phyloP scores from a whole-genome alignment of 2,113 vertebrate species.

The Pristiophorus japonicus region DNA sequence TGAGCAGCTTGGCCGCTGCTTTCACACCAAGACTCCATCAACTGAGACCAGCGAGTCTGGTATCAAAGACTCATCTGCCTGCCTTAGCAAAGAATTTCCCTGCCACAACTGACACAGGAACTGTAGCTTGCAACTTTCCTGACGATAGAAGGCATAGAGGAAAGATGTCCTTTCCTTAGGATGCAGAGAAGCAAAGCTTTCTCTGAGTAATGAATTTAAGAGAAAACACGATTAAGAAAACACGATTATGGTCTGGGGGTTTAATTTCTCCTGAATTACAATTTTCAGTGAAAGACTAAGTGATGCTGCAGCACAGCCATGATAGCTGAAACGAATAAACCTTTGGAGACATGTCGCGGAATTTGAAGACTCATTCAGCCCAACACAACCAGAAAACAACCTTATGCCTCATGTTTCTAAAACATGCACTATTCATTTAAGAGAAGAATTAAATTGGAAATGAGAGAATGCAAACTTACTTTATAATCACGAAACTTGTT shows the following conservation, averaged over 20 bases:
- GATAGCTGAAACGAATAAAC: neutral
- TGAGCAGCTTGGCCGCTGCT: neutral
- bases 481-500: slow-evolving; percentile 90
- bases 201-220: neutral
- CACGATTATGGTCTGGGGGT: neutral
- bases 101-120: neutral
- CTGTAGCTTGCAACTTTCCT: neutral
- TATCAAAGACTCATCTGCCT: neutral
- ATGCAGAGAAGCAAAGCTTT: neutral
- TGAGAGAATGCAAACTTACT: slow-evolving; percentile 51
- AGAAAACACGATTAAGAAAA: neutral
- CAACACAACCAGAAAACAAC: neutral
- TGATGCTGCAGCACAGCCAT: neutral
- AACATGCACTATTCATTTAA: neutral
- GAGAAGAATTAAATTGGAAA: neutral
- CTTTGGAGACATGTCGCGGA: neutral
- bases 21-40: neutral
- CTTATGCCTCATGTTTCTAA: neutral
- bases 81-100: neutral
- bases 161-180: neutral
- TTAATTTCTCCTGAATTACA: neutral
- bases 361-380: neutral
- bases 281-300: neutral
- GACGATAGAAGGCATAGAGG: neutral
- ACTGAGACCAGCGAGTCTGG: neutral